These are phyloP conservation scores for Cacoxenus indagator DNA, from an alignment of 2,888 invertebrate species.

Conservation along the genomic window DNA sequence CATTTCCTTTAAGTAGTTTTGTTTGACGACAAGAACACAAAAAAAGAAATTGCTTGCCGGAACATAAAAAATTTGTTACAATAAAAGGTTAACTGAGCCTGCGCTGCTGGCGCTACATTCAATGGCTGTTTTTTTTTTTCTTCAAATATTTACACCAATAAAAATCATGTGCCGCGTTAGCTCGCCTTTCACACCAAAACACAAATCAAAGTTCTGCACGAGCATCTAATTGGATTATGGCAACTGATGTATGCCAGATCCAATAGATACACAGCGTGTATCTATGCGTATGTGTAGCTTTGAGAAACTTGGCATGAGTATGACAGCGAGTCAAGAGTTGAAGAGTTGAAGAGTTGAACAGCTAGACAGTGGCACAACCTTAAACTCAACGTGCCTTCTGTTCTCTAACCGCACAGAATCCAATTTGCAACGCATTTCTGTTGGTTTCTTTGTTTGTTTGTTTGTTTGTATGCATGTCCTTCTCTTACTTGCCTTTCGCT, in stretches of 20 bases:
- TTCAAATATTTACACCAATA: slow-evolving; percentile 18
- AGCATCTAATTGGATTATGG: slow-evolving; percentile 29
- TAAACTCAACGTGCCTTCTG: background rate
- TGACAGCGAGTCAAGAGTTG: background rate
- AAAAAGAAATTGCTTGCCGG: no score
- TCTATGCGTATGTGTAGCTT: background rate
- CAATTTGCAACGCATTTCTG: background rate
- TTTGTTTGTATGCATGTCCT: background rate
- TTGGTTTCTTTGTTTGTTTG: background rate
- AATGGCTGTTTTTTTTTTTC: slow-evolving; percentile 27
- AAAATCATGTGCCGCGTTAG: slow-evolving; percentile 19
- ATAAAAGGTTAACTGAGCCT: no score
- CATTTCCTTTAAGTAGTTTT: no score
- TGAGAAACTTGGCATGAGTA: background rate
- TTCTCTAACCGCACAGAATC: background rate
- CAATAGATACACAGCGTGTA: slow-evolving; percentile 1
- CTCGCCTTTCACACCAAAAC: slow-evolving; percentile 48
- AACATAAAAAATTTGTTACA: no score
- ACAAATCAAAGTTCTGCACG: slow-evolving; percentile 40
- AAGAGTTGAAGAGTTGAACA: background rate
- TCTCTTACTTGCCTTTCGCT: background rate
- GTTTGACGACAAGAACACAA: no score
- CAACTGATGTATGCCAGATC: slow-evolving; percentile 14
- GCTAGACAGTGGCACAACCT: background rate
- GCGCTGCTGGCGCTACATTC: no score